Evolutionary conservation across 2,797 vertebrate genomes (phyloP), one percentile per base, ranked within the genome.

Genomic region (Echiichthys vipera): DNA sequence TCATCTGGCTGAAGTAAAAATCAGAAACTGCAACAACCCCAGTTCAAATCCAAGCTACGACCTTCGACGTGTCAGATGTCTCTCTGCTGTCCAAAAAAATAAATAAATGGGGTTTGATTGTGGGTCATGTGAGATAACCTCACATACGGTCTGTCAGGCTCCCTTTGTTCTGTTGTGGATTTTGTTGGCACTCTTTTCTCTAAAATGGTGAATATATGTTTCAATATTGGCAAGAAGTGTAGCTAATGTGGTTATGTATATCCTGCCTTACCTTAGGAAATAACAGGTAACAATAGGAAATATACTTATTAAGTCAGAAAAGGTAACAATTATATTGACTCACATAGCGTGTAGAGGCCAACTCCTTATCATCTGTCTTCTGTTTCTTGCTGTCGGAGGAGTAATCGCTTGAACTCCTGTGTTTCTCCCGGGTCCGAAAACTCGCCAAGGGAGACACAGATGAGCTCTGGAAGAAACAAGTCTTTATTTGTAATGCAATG

Each of bases 321-420:
- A 40, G 7, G 9, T 50, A 17, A 22, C n/a, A 40, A 40, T 13
- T 1, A 18, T 27, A 30, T 59, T 66, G 34, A 78, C 91, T 84
- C 70, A 93, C 93, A 30, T 92, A 93, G 65, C 83, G 90, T 7
- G 88, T 83, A 3, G 91, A 84, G 34, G 81, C 91, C 77, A 96
- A 92, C 88, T 98, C 97, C 74, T 98, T 98, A 73, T 98, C 97
- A 59, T 97, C 97, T 1, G 96, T 97, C 91, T 97, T 98, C 92
- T 96, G 97, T 55, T 98, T 98, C 94, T 98, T 98, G 92, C 93
- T 96, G 17, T 98, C 97, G 20, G 96, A 96, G 40, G 96, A 95
- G 85, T 96, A 97, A 86, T 98, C 96, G 42, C 95, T 94, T 5
- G 96, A 96, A 90, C 95, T 97, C 83, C 96, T 93, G 89, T 98